Evolutionary conservation across 23 tunicate genomes (phyloP), one percentile per base, ranked within the genome.

Genomic region (Phallusia fumigata): DNA sequence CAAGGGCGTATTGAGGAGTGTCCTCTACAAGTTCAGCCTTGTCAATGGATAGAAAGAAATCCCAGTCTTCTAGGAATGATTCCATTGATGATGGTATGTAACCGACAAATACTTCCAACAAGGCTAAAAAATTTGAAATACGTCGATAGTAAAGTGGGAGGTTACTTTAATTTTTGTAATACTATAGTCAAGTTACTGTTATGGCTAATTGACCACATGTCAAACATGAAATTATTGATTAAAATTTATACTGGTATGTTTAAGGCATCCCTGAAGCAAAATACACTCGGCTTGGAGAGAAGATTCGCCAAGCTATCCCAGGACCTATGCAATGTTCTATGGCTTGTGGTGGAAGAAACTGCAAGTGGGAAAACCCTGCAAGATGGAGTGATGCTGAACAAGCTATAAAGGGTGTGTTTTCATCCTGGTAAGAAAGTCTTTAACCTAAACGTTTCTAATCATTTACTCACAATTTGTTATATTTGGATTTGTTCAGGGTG

Each of bases 361-460:
- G 98, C 73, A 94, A 94, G 52, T 94, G 98, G 98, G 98, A 94
- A 65, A 94, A 94, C 80, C 98, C 98, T 19, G 76, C 91, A 18
- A 83, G 90, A 73, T 94, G 98, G 98, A 85, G 86, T 83, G 90
- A 89, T 78, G 90, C 81, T 31, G 94, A 94, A 19, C 98, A 94
- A 80, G 98, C 89, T 13, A 94, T 94, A 31, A 94, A 94, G 79
- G 98, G 98, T 51, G 98, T 94, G 6, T 94, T 89, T 81, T 94
- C 98, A 44, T 94, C 98, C 22, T 94, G 98, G 98, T 94, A 85
- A 31, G 47, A 3, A 3, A 40, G 47, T 40, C 10, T 10, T 10
- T 40, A 3, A 5, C 10, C 5, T 40, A 40, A 40, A 40, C 3
- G 8, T 10, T 33, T 24, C 28, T 26, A 45, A 6, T 44, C 34